Evolutionary conservation across 2,797 vertebrate genomes (phyloP).

Genomic region (Leptodactylus fallax): DNA sequence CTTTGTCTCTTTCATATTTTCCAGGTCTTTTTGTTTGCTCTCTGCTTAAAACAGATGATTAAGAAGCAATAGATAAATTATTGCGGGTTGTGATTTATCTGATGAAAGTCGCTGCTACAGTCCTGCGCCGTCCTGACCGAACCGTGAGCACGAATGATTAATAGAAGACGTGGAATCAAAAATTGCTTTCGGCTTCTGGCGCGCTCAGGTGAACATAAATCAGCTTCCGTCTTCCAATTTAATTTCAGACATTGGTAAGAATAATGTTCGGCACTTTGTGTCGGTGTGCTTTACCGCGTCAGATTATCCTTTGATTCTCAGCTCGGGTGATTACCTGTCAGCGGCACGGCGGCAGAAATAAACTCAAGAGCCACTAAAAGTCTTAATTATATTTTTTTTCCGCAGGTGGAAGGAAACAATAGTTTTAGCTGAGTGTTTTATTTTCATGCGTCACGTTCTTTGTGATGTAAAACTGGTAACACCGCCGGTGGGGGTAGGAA

Average conservation of each 20-base stretch:
- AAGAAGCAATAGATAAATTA: constrained; percentile 63
- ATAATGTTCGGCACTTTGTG: background rate
- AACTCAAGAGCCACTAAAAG: background rate
- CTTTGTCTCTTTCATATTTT: background rate
- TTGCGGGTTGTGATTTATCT: constrained; percentile 61
- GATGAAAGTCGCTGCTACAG: background rate
- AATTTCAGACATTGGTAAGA: background rate
- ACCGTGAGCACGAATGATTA: constrained; percentile 20
- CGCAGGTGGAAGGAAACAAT: background rate
- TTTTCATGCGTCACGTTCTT: background rate
- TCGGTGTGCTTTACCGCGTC: background rate
- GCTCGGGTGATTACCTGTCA: constrained; percentile 60
- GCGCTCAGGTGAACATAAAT: constrained; percentile 58
- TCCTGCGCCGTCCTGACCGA: too few relatives aligned
- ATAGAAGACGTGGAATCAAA: constrained; percentile 28
- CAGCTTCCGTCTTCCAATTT: constrained; percentile 52
- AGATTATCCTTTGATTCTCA: constrained; percentile 52
- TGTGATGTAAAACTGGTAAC: background rate
- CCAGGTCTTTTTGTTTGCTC: background rate
- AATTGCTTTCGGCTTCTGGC: background rate
- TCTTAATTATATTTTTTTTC: constrained; percentile 40
- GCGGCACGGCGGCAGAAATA: constrained; percentile 53
- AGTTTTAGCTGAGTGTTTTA: background rate
- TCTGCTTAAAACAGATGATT: constrained; percentile 10
- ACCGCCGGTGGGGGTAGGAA: too few relatives aligned